phyloP scores from a whole-genome alignment of 2,113 vertebrate species.

The Phyllopteryx taeniolatus region DNA sequence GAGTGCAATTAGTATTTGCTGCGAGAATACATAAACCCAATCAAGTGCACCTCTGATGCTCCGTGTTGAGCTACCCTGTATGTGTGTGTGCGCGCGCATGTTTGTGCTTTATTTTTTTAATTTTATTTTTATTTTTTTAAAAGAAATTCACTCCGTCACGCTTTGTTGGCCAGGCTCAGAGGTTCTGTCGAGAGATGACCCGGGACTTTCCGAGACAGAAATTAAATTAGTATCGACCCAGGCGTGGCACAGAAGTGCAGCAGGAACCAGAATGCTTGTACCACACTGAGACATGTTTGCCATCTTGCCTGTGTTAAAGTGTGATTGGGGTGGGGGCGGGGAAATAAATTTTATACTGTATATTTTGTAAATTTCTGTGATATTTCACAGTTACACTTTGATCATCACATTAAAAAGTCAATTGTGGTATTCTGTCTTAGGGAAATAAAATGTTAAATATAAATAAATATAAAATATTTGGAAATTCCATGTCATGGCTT shows the following conservation, averaged over 20 bases:
- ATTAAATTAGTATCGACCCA: conserved; percentile 73
- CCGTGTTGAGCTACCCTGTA: not conserved
- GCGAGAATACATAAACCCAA: conserved; percentile 13
- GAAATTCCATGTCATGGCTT: not conserved
- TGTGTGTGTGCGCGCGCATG: not conserved
- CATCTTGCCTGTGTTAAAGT: conserved; percentile 28
- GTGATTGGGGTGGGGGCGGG: not conserved
- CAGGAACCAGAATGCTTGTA: conserved; percentile 60
- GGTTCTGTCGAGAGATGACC: conserved; percentile 62
- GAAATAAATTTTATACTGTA: not conserved
- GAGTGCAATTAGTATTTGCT: conserved; percentile 41
- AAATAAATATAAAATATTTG: not conserved
- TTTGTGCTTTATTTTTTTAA: not conserved
- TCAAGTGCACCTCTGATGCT: not conserved
- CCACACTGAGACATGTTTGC: conserved; percentile 45
- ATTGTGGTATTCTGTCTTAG: not conserved
- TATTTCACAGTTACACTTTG: not conserved
- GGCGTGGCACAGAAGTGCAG: conserved; percentile 52
- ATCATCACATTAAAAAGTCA: not conserved
- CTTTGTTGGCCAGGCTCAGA: conserved; percentile 32
- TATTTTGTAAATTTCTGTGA: not conserved
- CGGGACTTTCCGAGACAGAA: conserved; percentile 67
- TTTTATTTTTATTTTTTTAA: too few species aligned
- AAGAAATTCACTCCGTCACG: conserved; percentile 3
- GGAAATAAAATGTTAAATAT: not conserved